phyloP scores from a whole-genome alignment of 2,797 vertebrate genomes.

The Sebastes trivittatus region DNA sequence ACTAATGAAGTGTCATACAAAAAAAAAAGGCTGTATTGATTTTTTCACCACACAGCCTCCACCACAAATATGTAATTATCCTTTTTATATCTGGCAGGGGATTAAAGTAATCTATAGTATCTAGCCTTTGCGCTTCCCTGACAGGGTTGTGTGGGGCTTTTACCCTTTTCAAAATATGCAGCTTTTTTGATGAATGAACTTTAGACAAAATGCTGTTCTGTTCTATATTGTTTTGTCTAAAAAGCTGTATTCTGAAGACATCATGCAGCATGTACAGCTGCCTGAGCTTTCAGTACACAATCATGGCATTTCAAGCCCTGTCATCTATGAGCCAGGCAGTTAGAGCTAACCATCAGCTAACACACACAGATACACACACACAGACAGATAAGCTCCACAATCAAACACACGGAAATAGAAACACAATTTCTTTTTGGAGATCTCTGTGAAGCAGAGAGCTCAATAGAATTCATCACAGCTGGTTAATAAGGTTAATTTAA shows the following conservation, averaged over 20 bases:
- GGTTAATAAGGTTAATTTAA: constrained; percentile 85
- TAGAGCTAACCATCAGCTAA: constrained; percentile 73
- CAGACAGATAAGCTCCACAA: constrained; percentile 53
- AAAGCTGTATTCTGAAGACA: constrained; percentile 85
- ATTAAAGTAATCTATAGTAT: constrained; percentile 99
- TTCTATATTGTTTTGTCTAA: constrained; percentile 91
- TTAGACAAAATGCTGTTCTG: constrained; percentile 97
- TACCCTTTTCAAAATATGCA: constrained; percentile 99
- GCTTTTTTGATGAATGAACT: constrained; percentile 99
- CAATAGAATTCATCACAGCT: constrained; percentile 81
- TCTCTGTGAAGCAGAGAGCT: constrained; percentile 61
- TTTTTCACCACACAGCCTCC: constrained; percentile 99
- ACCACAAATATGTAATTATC: constrained; percentile 99
- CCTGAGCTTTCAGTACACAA: constrained; percentile 84
- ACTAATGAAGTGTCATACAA: constrained; percentile 99
- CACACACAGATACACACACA: constrained; percentile 38
- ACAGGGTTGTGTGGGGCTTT: constrained; percentile 97
- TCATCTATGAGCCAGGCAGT: constrained; percentile 76
- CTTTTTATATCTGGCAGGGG: constrained; percentile 99
- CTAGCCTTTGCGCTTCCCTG: constrained; percentile 99
- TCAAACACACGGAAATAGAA: constrained; percentile 43
- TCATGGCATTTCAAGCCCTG: constrained; percentile 84
- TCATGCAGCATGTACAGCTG: constrained; percentile 82
- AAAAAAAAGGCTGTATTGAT: constrained; percentile 98
- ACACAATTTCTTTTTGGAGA: constrained; percentile 51